Evolutionary conservation across 2,888 invertebrate species (phyloP), one percentile per base, ranked within the genome.

Genomic region (Chirona hameri): DNA sequence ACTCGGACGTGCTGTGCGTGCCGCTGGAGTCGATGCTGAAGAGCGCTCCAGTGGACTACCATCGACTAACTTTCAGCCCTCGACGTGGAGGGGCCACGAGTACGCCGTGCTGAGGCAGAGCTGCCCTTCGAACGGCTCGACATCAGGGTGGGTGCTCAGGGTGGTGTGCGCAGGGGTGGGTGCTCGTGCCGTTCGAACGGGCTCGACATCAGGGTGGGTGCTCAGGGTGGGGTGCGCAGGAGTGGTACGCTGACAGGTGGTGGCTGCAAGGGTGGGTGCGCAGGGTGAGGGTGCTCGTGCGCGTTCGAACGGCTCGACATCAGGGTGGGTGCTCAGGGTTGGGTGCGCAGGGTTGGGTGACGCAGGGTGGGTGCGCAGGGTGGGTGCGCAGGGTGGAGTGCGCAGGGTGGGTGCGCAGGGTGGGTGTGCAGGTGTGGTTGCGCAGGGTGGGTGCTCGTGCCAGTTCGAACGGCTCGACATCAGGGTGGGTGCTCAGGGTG

Each of bases 41-140:
- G 9, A n/a, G 90, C 90, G 1, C 86, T 91, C n/a, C 89, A 89
- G 83, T 85, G 88, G 46, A 88, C 88, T n/a, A 87, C 87, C 0
- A 87, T 91, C 9, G 90, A 91, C 86, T 91, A 90, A n/a, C n/a
- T 86, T 89, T 91, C 84, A 90, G 90, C 85, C 85, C 87, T 91
- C 39, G 91, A 91, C 85, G 88, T 91, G 21, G 91, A 91, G 85
- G 85, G 91, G 91, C 1, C 87, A 88, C 72, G 91, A 91, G 86
- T 86, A 90, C 29, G 88, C 89, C 14, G 89, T 91, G 24, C 86
- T 91, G 27, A n/a, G n/a, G 87, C 88, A 85, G 90, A 90, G 2
- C 89, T 91, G 85, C 90, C 90, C 15, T 91, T 89, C 85, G 87
- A 90, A 79, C 87, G 87, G 82, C 86, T 90, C 15, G 87, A 90